Evolutionary conservation across 2,113 vertebrate species (phyloP), one percentile per base, ranked within the genome.

Genomic region (Engraulis encrasicolus): DNA sequence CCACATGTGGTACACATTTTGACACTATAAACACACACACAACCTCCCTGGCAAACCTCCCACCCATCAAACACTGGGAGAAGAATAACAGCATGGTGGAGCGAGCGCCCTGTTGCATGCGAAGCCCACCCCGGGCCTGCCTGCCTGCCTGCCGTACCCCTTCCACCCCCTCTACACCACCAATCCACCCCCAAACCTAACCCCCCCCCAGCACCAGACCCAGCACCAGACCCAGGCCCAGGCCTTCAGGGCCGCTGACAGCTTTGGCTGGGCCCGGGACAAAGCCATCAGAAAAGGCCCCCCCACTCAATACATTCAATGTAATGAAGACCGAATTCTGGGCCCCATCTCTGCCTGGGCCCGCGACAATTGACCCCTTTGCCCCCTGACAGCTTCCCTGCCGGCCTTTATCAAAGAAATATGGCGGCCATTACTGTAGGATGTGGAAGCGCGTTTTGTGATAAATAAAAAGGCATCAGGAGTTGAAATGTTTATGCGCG

Each of bases 1-100:
- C 48, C 89, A 92, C 94, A 94, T 93, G 89, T 93, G 93, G 92
- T 89, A 92, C 50, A 81, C 89, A 94, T 94, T 74, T 93, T 90
- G 80, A 92, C 85, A 89, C 87, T 84, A 89, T 93, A 91, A 89
- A 84, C 86, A 90, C 78, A 54, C 83, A 87, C 86, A 87, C 81
- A 82, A 86, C 78, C 86, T 31, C 82, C 80, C 86, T 92, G 89
- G 90, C 89, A 91, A 85, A 61, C 58, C 37, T 88, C 86, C 87
- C 91, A 90, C 91, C 90, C 89, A 88, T 94, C 91, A 91, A 92
- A 93, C 86, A 87, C 83, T 54, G 74, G 81, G 71, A 31, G 80
- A 88, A 89, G 86, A 86, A 87, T 90, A 91, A 89, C 88, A 88
- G 80, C 85, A 84, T 19, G 83, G 87, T n/a, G n/a, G n/a, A n/a